Evolutionary conservation across 2,797 vertebrate genomes (phyloP).

Genomic region (Sciurus vulgaris): DNA sequence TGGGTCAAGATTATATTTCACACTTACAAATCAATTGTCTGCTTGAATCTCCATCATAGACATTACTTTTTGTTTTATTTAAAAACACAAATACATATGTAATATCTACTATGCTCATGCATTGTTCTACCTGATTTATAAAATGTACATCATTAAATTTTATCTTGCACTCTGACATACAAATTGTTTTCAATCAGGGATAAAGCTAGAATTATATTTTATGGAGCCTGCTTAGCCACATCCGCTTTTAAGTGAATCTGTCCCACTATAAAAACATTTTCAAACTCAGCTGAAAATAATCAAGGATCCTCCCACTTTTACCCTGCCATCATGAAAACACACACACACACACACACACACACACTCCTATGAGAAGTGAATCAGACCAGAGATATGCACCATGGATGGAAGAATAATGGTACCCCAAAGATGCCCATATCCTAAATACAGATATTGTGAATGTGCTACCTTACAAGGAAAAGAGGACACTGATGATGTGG

Average conservation of each 20-base stretch:
- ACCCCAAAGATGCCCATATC: background rate
- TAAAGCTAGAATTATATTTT: background rate
- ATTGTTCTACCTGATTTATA: constrained; percentile 32
- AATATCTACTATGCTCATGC: background rate
- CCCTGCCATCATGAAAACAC: background rate
- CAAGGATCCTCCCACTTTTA: background rate
- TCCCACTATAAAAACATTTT: background rate
- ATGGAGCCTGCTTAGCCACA: background rate
- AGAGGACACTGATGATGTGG: background rate
- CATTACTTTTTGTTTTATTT: background rate
- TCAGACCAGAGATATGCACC: background rate
- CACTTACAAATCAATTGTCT: constrained; percentile 28
- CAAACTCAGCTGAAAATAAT: background rate
- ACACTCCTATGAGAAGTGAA: background rate
- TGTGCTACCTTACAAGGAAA: background rate
- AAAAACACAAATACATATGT: background rate
- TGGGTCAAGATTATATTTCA: constrained; percentile 26
- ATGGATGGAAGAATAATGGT: background rate
- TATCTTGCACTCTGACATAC: background rate
- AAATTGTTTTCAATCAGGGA: constrained; percentile 16
- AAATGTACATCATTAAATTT: constrained; percentile 35
- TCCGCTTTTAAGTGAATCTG: background rate
- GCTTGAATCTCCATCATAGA: background rate
- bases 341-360: background rate
- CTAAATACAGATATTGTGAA: background rate